Evolutionary conservation across 2,888 invertebrate genomes (phyloP).

Genomic region (Drosophila bunnanda): DNA sequence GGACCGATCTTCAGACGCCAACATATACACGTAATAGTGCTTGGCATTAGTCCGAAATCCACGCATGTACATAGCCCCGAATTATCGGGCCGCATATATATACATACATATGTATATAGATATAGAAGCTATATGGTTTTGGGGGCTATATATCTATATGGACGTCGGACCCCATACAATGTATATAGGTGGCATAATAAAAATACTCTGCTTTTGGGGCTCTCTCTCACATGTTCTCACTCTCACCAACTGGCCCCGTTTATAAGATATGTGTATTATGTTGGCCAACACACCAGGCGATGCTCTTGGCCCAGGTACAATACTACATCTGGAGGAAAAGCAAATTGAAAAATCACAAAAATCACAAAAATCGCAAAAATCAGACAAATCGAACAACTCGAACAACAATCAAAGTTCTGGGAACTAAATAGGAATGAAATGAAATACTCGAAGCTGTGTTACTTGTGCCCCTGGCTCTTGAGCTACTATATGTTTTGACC

Average conservation of each 20-base stretch:
- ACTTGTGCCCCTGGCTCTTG: conserved; percentile 1
- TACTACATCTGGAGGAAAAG: neutral
- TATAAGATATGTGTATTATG: neutral
- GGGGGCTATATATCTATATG: conserved; percentile 26
- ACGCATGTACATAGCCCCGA: conserved; percentile 42
- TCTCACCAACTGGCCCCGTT: conserved; percentile 22
- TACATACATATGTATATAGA: neutral
- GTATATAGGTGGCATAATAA: conserved; percentile 51
- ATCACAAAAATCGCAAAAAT: neutral
- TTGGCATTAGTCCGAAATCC: conserved; percentile 37
- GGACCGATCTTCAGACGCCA: conserved; percentile 21
- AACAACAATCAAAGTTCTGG: conserved; percentile 18
- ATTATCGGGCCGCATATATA: conserved; percentile 19
- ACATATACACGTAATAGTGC: conserved; percentile 26
- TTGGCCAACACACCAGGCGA: neutral
- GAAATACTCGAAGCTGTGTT: neutral
- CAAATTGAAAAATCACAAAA: neutral
- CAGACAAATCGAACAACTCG: neutral
- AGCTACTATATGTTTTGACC: conserved; percentile 60
- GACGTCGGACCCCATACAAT: conserved; percentile 24
- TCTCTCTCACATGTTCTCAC: neutral
- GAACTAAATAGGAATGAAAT: neutral
- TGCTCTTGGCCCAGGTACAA: conserved; percentile 9
- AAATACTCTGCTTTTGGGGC: conserved; percentile 42
- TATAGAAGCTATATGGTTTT: neutral